Evolutionary conservation across 2,113 vertebrate species (phyloP).

Genomic region (Romanogobio albipinnatus): DNA sequence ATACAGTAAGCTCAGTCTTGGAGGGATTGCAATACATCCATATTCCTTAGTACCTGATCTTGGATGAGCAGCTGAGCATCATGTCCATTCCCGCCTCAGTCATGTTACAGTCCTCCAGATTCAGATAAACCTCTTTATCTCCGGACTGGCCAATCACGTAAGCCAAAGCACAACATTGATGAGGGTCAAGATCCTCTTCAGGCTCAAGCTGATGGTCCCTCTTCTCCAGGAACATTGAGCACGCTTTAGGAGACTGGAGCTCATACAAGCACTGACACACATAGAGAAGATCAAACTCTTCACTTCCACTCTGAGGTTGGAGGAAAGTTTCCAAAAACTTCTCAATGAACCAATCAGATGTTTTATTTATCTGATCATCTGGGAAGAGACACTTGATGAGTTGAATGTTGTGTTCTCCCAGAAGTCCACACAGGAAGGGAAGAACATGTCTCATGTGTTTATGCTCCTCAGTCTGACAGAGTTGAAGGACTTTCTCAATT

Average conservation of each 20-base stretch:
- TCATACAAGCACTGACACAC: slow-evolving; percentile 59
- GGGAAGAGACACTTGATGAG: slow-evolving; percentile 42
- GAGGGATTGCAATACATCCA: too few species aligned
- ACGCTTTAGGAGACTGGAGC: slow-evolving; percentile 47
- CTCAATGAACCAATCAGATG: not conserved
- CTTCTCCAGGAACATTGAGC: slow-evolving; percentile 46
- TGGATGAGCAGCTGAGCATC: slow-evolving; percentile 35
- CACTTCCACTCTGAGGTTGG: not conserved
- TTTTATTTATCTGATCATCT: slow-evolving; percentile 41
- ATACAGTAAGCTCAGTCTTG: too few species aligned
- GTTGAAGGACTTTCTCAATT: slow-evolving; percentile 45
- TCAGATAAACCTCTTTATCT: slow-evolving; percentile 39
- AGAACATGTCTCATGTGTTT: slow-evolving; percentile 56
- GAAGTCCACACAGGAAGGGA: slow-evolving; percentile 54
- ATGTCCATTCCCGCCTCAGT: slow-evolving; percentile 32
- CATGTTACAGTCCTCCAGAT: slow-evolving; percentile 36
- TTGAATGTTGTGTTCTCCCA: slow-evolving; percentile 29
- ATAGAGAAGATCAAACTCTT: slow-evolving; percentile 36
- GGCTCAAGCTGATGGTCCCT: slow-evolving; percentile 34
- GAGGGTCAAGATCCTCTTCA: slow-evolving; percentile 49
- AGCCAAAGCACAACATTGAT: slow-evolving; percentile 55
- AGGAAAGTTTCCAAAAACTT: slow-evolving; percentile 39
- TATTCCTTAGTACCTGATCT: not conserved
- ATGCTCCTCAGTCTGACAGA: slow-evolving; percentile 35
- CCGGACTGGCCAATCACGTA: slow-evolving; percentile 51